These are phyloP conservation scores for Perca fluviatilis DNA, from an alignment of 2,113 vertebrate species.

Conservation along the genomic window DNA sequence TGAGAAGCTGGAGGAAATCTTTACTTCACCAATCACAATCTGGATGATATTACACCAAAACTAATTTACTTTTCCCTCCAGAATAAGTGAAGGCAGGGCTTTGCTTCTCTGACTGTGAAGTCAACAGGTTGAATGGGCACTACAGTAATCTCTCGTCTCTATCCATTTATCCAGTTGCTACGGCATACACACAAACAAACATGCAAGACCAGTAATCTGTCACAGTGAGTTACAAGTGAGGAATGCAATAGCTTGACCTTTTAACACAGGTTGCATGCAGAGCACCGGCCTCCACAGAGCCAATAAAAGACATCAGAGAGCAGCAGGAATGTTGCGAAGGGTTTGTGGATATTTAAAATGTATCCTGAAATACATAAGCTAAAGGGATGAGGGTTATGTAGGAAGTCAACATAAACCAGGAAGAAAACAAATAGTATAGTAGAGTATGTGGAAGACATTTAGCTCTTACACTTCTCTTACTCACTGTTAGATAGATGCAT, in stretches of 20 bases:
- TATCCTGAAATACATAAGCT: slow-evolving; percentile 28
- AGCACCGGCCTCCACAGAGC: neutral
- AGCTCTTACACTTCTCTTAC: neutral
- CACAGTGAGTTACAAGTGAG: slow-evolving; percentile 40
- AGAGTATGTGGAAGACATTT: neutral
- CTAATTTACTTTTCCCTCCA: neutral
- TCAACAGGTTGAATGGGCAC: slow-evolving; percentile 39
- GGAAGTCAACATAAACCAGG: neutral
- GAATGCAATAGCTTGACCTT: slow-evolving; percentile 21
- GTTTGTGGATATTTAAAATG: slow-evolving; percentile 39
- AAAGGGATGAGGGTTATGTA: neutral
- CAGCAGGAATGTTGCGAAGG: neutral
- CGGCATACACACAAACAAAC: slow-evolving; percentile 34
- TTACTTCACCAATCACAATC: neutral
- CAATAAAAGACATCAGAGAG: slow-evolving; percentile 36
- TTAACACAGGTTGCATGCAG: slow-evolving; percentile 25
- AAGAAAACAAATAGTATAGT: neutral
- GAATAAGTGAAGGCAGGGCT: neutral
- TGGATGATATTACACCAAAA: slow-evolving; percentile 8
- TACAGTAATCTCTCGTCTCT: slow-evolving; percentile 48
- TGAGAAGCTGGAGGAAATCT: neutral
- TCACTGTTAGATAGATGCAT: neutral
- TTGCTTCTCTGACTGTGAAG: slow-evolving; percentile 12
- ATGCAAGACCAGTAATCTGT: slow-evolving; percentile 16
- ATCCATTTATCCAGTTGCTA: slow-evolving; percentile 50